Base-by-base conservation (phyloP, 1,140 invertebrate species). In the Homarus americanus region DNA sequence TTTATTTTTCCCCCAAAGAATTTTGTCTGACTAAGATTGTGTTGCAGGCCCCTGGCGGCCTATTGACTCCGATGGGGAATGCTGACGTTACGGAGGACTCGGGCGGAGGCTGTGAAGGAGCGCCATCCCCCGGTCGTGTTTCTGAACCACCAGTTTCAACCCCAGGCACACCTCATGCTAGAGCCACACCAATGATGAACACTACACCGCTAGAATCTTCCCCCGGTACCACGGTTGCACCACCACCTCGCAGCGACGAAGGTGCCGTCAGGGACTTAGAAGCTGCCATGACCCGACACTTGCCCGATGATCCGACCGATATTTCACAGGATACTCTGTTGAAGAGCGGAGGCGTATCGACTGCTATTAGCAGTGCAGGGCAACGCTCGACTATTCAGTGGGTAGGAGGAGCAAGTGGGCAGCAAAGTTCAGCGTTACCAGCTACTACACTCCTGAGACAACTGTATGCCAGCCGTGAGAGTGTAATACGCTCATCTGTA, bases 261-360 rank as follows among this genome's bases (percentile, higher is more conserved):
- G 96, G 96, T 2, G 97, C 97, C 0, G 97, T 98, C 0, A 98
- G 98, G 94, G 98, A 99, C 93, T 95, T 99, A 91, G 98, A 99
- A 94, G 97, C 98, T 93, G 98, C 97, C 20, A 99, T 99, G 98
- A 98, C 98, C 34, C 98, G 98, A 94, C 98, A 99, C 95, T 94
- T 99, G 66, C 98, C 98, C 0, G 93, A 93, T 32, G 92, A 96
- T 92, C 96, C 97, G 0, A 97, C 97, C 0, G 97, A 98, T 93
- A 98, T 98, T 93, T 98, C 97, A 89, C 96, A 97, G 0, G 97
- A 98, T 93, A 96, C 97, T 0, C 94, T 98, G 10, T 94, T 98
- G 24, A 97, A 86, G 34, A 44, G 78, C 4, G 84, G 89, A 28
- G 63, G 40, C 7, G 58, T 75, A 20, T 44, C 86, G 7, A 49